phyloP scores from a whole-genome alignment of 2,888 invertebrate genomes.

The Melieria picta region DNA sequence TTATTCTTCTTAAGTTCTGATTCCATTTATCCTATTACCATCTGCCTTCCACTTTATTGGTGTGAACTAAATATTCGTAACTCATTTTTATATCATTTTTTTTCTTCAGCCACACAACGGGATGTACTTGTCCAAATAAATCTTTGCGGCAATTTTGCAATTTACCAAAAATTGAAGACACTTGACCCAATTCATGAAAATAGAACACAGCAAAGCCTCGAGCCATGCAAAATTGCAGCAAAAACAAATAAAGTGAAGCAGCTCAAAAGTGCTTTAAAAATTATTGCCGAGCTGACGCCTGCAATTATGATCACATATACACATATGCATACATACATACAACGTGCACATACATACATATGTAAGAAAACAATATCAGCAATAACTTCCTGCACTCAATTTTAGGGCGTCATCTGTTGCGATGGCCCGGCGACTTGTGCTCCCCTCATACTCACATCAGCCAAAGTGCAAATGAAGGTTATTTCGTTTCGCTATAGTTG shows the following conservation, averaged over 20 bases:
- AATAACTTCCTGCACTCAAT: background rate
- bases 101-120: background rate
- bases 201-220: conserved; percentile 3
- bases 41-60: too few species aligned
- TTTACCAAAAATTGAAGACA: conserved; percentile 1
- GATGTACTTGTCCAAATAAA: background rate
- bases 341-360: background rate
- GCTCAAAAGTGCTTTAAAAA: background rate
- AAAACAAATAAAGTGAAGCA: background rate
- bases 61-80: too few species aligned
- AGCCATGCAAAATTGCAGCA: conserved; percentile 8
- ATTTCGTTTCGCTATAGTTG: background rate
- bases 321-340: background rate
- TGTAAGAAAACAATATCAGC: background rate
- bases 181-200: conserved; percentile 19
- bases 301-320: background rate
- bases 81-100: background rate
- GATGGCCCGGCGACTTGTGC: background rate
- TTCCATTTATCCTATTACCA: too few species aligned
- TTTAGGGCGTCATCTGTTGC: conserved; percentile 24
- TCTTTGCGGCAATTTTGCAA: background rate
- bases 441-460: background rate
- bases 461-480: background rate
- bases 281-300: background rate
- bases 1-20: too few species aligned